phyloP scores from a whole-genome alignment of 2,888 invertebrate genomes.

The Sipha maydis region DNA sequence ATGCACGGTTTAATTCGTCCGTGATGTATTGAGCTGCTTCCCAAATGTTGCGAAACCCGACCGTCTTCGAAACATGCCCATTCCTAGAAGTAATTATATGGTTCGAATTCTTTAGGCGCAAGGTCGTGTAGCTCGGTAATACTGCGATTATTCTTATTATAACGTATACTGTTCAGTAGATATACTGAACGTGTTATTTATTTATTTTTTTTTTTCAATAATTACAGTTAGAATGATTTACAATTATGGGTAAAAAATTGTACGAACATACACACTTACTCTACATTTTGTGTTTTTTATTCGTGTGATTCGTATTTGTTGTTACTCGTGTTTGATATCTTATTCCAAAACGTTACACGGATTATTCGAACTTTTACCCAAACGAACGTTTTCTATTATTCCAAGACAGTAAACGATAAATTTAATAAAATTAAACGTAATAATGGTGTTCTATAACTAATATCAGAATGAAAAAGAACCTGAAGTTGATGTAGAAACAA shows the following conservation, averaged over 20 bases:
- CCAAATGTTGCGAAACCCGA: slow-evolving; percentile 38
- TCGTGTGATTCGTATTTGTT: neutral
- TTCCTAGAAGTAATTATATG: slow-evolving; percentile 43
- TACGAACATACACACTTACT: neutral
- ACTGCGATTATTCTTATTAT: neutral
- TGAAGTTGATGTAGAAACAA: too few species aligned
- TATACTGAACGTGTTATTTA: neutral
- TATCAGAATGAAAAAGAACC: too few species aligned
- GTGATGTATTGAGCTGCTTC: neutral
- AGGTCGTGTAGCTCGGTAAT: slow-evolving; percentile 13
- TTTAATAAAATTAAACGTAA: too few species aligned
- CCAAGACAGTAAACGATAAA: too few species aligned
- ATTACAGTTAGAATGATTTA: neutral
- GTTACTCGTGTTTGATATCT: neutral
- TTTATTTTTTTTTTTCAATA: neutral
- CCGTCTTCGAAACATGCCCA: slow-evolving; percentile 28
- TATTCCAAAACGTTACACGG: too few species aligned
- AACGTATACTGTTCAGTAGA: neutral
- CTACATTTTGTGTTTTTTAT: neutral
- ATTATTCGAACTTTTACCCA: neutral
- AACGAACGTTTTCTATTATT: too few species aligned
- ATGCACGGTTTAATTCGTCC: neutral
- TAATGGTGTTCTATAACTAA: too few species aligned
- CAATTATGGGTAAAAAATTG: neutral
- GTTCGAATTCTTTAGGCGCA: slow-evolving; percentile 8